phyloP scores from a whole-genome alignment of 1,140 invertebrate genomes.

The Drosophila rhopaloa region DNA sequence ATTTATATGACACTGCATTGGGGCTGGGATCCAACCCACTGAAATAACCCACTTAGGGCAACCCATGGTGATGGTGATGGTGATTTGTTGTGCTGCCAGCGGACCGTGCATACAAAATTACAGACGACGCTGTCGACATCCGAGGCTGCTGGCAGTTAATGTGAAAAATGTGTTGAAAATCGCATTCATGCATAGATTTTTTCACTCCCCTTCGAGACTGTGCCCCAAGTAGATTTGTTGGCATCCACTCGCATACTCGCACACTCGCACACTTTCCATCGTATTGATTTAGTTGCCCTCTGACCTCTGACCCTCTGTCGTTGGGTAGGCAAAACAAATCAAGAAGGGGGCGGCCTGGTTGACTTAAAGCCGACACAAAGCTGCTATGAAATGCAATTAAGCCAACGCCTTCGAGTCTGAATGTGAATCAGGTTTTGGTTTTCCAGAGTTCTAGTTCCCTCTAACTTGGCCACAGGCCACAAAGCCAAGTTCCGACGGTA shows the following conservation, averaged over 20 bases:
- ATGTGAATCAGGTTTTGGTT: constrained; percentile 6
- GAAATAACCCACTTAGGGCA: neutral
- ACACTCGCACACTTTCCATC: constrained; percentile 38
- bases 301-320: constrained; percentile 16
- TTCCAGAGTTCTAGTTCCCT: neutral
- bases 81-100: constrained; percentile 78
- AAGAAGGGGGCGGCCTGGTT: constrained; percentile 37
- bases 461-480: constrained; percentile 30
- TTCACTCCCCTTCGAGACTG: constrained; percentile 7
- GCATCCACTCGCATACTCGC: constrained; percentile 46
- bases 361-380: constrained; percentile 77
- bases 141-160: constrained; percentile 64
- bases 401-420: constrained; percentile 16
- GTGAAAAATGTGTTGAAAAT: constrained; percentile 78
- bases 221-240: constrained; percentile 46
- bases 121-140: constrained; percentile 48
- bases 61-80: constrained; percentile 31
- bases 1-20: constrained; percentile 64
- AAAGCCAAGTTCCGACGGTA: constrained; percentile 48
- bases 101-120: constrained; percentile 81
- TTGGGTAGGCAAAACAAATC: constrained; percentile 56
- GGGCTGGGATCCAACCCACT: constrained; percentile 13
- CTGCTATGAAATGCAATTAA: constrained; percentile 76
- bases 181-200: constrained; percentile 75
- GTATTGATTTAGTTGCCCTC: constrained; percentile 65